A percentile compares a stretch with the other conserved stretches of the same genome.
These are phyloP conservation scores for Sternotherus odoratus DNA, from an alignment of 2,797 vertebrate genomes.

Conservation along the genomic window DNA sequence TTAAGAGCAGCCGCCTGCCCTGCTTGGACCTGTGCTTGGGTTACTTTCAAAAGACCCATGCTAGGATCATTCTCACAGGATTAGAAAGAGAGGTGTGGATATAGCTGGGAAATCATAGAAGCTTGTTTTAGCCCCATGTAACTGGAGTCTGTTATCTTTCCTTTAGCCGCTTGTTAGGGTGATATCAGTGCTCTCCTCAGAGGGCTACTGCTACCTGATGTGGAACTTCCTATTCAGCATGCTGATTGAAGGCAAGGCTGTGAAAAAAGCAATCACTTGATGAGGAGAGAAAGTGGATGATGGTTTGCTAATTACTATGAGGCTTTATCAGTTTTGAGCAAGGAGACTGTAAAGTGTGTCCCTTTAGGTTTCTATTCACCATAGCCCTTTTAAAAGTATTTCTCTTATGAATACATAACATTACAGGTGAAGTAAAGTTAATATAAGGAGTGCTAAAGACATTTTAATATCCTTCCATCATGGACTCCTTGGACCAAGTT, in stretches of 20 bases:
- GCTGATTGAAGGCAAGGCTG: background rate
- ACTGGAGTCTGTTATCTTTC: background rate
- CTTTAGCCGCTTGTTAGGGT: background rate
- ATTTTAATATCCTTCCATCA: background rate
- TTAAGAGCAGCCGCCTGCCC: background rate
- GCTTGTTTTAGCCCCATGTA: too few species aligned
- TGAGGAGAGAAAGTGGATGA: background rate
- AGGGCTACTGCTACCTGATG: accelerated
- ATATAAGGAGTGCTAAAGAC: accelerated
- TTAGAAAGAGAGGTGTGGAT: background rate
- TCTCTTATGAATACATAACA: background rate
- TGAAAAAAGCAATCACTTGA: accelerated
- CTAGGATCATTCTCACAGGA: background rate
- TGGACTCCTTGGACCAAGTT: accelerated
- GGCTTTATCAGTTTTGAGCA: background rate
- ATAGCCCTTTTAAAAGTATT: background rate
- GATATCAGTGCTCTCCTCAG: background rate
- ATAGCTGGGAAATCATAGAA: background rate
- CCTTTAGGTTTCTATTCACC: accelerated
- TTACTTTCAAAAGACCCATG: background rate
- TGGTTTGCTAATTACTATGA: accelerated
- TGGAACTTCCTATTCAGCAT: background rate
- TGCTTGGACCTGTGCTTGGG: background rate
- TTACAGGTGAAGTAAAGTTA: background rate
- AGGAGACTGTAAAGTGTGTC: accelerated